A percentile compares a stretch with the other conserved stretches of the same genome.
Conservation (phyloP, 1,140 invertebrate genomes). For the Bombus haemorrhoidalis region DNA sequence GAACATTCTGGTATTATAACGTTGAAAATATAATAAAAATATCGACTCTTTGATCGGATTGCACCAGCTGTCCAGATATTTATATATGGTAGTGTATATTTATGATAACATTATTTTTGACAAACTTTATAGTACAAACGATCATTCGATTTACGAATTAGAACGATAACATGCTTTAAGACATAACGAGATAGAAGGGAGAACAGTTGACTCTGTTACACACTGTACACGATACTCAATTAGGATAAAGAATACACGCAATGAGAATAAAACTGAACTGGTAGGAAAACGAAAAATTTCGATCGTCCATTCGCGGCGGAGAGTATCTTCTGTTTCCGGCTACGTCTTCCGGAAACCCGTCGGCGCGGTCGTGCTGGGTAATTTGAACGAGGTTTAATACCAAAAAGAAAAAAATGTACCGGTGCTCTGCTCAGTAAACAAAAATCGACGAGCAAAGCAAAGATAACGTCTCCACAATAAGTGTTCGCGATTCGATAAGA, state of each 20-base stretch:
- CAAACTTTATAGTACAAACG: background rate
- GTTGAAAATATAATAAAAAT: background rate
- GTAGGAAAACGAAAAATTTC: constrained; percentile 1
- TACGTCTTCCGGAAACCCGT: background rate
- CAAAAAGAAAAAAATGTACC: background rate
- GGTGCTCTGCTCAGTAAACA: background rate
- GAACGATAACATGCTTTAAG: background rate
- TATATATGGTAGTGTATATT: background rate
- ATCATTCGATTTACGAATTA: background rate
- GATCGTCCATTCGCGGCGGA: background rate
- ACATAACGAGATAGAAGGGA: background rate
- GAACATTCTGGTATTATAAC: background rate
- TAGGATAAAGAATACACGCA: background rate
- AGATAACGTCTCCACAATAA: background rate
- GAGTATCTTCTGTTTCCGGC: background rate
- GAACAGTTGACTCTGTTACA: constrained; percentile 6
- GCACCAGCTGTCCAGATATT: background rate
- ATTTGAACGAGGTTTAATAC: background rate
- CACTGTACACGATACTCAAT: constrained; percentile 5
- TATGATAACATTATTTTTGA: background rate
- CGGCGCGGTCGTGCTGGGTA: background rate
- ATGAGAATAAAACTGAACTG: background rate
- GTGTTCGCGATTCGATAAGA: background rate
- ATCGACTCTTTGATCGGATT: background rate
- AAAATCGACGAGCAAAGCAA: background rate